phyloP scores from a whole-genome alignment of 2,797 vertebrate genomes.

The Spheniscus humboldti region DNA sequence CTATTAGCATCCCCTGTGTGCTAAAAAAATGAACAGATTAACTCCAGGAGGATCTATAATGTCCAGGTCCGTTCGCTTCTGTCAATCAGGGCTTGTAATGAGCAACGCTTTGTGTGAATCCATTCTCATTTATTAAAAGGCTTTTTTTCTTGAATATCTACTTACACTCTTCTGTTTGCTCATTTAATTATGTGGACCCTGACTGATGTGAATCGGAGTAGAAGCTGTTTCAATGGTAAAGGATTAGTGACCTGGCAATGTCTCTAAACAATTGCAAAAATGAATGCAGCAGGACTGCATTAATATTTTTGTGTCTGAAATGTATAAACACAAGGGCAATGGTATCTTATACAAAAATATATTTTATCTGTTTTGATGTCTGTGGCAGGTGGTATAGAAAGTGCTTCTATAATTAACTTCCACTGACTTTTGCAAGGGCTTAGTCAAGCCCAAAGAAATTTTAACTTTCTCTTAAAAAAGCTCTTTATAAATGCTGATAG shows the following conservation, averaged over 20 bases:
- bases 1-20: neutral
- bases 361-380: neutral
- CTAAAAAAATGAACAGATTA: neutral
- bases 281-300: neutral
- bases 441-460: neutral
- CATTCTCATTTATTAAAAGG: neutral
- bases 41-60: neutral
- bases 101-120: neutral
- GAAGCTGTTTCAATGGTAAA: neutral
- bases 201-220: neutral
- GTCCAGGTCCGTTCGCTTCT: neutral
- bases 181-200: neutral
- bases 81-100: neutral
- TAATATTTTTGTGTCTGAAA: neutral
- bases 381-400: neutral
- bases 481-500: neutral
- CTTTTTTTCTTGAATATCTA: neutral
- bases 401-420: neutral
- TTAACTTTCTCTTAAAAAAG: neutral
- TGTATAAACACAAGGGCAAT: neutral
- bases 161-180: neutral
- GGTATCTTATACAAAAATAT: neutral
- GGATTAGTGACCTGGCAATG: neutral
- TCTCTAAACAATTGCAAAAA: neutral
- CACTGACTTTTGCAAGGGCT: neutral